Conservation (phyloP, 2,888 invertebrate genomes). For the Machimus atricapillus region DNA sequence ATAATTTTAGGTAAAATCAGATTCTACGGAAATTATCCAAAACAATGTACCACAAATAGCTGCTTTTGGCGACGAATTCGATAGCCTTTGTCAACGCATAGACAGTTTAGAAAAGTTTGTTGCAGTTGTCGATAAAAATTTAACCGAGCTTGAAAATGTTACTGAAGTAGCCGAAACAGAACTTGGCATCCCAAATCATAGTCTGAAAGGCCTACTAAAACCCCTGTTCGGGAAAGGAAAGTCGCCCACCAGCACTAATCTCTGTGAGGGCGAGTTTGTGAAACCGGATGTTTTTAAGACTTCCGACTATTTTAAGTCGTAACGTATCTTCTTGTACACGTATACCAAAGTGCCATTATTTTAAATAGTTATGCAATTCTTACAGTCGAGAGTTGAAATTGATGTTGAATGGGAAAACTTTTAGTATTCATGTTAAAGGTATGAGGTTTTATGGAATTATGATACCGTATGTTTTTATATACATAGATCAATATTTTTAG, state of each 20-base stretch:
- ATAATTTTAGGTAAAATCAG: constrained; percentile 55
- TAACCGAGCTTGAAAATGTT: constrained; percentile 65
- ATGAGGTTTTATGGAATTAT: background rate
- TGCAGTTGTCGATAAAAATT: constrained; percentile 65
- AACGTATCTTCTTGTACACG: background rate
- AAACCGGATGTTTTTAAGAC: constrained; percentile 57
- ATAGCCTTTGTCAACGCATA: constrained; percentile 66
- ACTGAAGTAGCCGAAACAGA: constrained; percentile 69
- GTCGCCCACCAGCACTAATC: constrained; percentile 50
- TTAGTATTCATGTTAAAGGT: background rate
- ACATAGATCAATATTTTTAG: background rate
- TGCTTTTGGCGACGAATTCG: constrained; percentile 65
- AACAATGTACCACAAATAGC: constrained; percentile 65
- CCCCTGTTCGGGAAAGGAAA: constrained; percentile 64
- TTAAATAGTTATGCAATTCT: background rate
- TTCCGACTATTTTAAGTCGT: constrained; percentile 55
- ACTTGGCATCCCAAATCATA: constrained; percentile 67
- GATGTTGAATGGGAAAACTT: background rate
- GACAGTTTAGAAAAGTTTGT: constrained; percentile 66
- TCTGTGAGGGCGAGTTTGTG: constrained; percentile 56
- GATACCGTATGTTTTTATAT: background rate
- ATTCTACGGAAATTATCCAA: constrained; percentile 56
- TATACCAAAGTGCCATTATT: constrained; percentile 11
- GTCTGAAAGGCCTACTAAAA: constrained; percentile 67
- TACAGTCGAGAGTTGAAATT: background rate